phyloP scores from a whole-genome alignment of 2,113 vertebrate genomes.

The Australoheros scitulus region DNA sequence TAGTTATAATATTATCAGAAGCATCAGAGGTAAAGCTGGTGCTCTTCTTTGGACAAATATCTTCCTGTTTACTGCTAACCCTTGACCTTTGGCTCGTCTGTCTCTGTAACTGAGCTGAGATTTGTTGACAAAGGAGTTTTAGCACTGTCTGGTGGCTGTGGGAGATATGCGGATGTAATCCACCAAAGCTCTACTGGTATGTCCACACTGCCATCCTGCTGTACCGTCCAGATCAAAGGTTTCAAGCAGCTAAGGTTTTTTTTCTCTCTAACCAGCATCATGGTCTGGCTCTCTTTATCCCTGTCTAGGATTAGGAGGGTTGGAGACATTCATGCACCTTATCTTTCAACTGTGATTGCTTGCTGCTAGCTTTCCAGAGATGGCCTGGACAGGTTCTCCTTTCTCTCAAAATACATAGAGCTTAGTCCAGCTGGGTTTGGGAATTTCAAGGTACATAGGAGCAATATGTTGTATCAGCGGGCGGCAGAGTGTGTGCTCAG shows the following conservation, averaged over 20 bases:
- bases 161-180: conserved; percentile 77
- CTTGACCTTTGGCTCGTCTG: conserved; percentile 48
- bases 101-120: conserved; percentile 56
- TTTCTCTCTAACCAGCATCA: conserved; percentile 62
- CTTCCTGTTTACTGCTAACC: conserved; percentile 42
- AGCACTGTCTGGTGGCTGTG: conserved; percentile 54
- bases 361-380: conserved; percentile 52
- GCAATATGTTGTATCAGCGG: conserved; percentile 63
- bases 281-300: conserved; percentile 58
- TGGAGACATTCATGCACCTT: conserved; percentile 69
- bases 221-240: conserved; percentile 72
- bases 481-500: conserved; percentile 62
- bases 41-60: conserved; percentile 41
- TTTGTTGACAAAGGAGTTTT: conserved; percentile 74
- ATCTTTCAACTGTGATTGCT: conserved; percentile 71
- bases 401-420: conserved; percentile 63
- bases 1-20: conserved; percentile 53
- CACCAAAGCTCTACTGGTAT: conserved; percentile 60
- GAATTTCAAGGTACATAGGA: conserved; percentile 62
- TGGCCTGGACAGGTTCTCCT: conserved; percentile 31
- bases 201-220: conserved; percentile 54
- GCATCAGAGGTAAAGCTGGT: conserved; percentile 29
- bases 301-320: conserved; percentile 76
- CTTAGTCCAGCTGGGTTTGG: conserved; percentile 56
- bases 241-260: conserved; percentile 57